These are phyloP conservation scores for Hippasteria phrygiana DNA, from an alignment of 53 echinoderm and acorn worm species.

Conservation along the genomic window DNA sequence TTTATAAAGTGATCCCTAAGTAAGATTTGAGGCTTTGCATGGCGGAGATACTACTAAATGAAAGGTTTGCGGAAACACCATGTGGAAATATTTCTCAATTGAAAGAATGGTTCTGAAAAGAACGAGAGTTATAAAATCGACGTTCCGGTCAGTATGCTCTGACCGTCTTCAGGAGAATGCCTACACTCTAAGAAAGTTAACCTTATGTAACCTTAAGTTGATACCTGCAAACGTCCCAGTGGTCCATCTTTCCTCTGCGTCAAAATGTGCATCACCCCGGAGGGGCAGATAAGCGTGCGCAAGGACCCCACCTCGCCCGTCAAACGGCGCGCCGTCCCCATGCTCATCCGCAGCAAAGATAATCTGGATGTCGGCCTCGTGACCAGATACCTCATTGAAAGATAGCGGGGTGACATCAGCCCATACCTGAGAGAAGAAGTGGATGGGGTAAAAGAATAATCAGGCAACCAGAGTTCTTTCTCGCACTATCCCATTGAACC, in stretches of 20 bases:
- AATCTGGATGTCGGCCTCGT: slow-evolving; percentile 65
- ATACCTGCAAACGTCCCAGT: slow-evolving; percentile 62
- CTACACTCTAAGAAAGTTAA: too few relatives aligned
- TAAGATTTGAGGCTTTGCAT: too few relatives aligned
- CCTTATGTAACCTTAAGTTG: not conserved
- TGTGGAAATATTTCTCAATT: too few relatives aligned
- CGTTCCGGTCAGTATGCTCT: too few relatives aligned
- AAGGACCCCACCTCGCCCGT: slow-evolving; percentile 76
- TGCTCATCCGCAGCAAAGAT: slow-evolving; percentile 58
- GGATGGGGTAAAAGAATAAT: not conserved
- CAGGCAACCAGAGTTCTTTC: not conserved
- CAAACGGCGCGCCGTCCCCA: slow-evolving; percentile 75
- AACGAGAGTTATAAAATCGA: too few relatives aligned
- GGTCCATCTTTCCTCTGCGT: slow-evolving; percentile 72
- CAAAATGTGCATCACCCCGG: slow-evolving; percentile 74
- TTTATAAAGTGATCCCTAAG: too few relatives aligned
- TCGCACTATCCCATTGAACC: too few relatives aligned
- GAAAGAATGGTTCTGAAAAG: too few relatives aligned
- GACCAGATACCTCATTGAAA: slow-evolving; percentile 66
- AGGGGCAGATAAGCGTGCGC: slow-evolving; percentile 80
- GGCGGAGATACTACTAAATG: too few relatives aligned
- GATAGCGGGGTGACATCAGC: slow-evolving; percentile 64
- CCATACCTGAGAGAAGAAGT: slow-evolving; percentile 69
- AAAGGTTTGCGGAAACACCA: too few relatives aligned
- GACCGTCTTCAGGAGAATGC: too few relatives aligned